Base-by-base conservation (phyloP, 2,113 vertebrate species). In the Ardeotis arabs region DNA sequence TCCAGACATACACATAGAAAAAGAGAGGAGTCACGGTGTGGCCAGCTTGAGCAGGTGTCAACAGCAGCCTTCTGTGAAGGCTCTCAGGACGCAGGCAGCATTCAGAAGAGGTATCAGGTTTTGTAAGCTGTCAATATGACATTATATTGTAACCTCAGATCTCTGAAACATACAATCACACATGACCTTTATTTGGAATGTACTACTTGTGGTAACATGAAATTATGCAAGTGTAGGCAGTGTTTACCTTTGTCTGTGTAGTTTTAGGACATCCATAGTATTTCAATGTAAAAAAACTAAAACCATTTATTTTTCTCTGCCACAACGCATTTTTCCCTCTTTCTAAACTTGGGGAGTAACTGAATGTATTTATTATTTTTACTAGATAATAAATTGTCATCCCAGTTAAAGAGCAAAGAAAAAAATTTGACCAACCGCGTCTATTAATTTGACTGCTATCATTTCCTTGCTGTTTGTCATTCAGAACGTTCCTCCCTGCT, bases 171-270 rank as follows among this genome's bases (percentile, higher is more conserved):
- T 14, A 73, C 12, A 94, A 12, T 41, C 47, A 59, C 22, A 45
- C 23, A 23, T 75, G 83, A 44, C 14, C 89, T 74, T 77, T 93
- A 64, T 27, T 90, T 16, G 59, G 73, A 97, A 44, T 29, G 59
- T 63, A 35, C 15, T 80, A 33, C 56, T 84, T 70, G 28, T 5
- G 22, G 18, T 35, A 93, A 93, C 24, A 77, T 59, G 87, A 84
- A 93, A 83, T 86, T 93, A 84, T 90, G 64, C 63, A 90, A 56
- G 58, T 59, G 15, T 14, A 70, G 49, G 49, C 11, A 52, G 4
- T 64, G 31, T 92, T 96, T 90, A 39, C 47, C 64, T 94, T 93
- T 94, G 55, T 87, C 35, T 83, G 5, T 52, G n/a, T 66, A 79
- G 35, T 63, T 92, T 76, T 72, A 95, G 80, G 84, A 87, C 16